phyloP scores from a whole-genome alignment of 2,113 vertebrate species.

The Lamprologus lemairii region DNA sequence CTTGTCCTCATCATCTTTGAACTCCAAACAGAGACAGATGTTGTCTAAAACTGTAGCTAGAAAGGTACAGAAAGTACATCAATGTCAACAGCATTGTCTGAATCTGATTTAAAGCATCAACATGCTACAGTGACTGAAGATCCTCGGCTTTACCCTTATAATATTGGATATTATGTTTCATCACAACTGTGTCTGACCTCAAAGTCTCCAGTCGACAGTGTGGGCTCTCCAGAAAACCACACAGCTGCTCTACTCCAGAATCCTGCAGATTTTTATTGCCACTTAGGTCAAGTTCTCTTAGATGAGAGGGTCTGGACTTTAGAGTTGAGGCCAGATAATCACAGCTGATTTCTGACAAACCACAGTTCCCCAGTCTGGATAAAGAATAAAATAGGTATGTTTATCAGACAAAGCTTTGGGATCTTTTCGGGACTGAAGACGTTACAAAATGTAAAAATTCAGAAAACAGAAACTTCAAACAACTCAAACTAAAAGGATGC shows the following conservation, averaged over 20 bases:
- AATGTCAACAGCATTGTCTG: background rate
- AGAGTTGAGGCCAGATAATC: background rate
- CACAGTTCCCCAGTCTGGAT: background rate
- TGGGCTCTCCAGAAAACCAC: background rate
- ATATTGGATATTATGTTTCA: background rate
- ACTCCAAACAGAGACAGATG: background rate
- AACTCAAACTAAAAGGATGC: background rate
- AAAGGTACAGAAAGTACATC: background rate
- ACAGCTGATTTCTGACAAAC: background rate
- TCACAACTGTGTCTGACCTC: background rate
- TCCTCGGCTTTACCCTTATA: background rate
- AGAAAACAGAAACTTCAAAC: background rate
- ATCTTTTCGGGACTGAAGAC: rapidly evolving
- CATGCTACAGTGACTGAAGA: background rate
- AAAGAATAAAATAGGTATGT: background rate
- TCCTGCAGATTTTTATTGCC: background rate
- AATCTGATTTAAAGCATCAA: background rate
- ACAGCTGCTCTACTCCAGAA: background rate
- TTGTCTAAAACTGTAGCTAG: background rate
- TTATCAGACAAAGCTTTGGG: background rate
- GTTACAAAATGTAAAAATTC: background rate
- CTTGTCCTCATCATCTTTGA: background rate
- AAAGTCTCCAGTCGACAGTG: background rate
- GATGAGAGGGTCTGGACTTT: background rate
- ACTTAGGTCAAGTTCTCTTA: background rate